A percentile compares a stretch with the other conserved stretches of the same genome.
phyloP scores from a whole-genome alignment of 2,888 invertebrate species.

The Melanargia galathea region DNA sequence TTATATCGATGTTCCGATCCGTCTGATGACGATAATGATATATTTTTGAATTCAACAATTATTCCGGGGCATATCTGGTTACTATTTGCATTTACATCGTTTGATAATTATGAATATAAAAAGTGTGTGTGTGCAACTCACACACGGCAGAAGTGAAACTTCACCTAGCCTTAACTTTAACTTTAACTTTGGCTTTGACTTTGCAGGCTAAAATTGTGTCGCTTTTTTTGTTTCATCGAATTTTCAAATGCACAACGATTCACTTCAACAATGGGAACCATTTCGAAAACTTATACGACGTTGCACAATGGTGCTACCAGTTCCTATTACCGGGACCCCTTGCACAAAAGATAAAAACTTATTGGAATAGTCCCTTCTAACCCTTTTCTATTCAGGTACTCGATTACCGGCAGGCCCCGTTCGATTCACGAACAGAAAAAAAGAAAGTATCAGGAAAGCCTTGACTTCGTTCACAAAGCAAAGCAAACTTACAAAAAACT shows the following conservation, averaged over 20 bases:
- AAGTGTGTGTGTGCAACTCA: too few species aligned
- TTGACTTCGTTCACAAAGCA: slow-evolving; percentile 26
- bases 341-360: slow-evolving; percentile 8
- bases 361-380: slow-evolving; percentile 2
- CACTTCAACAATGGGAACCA: too few species aligned
- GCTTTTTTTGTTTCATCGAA: too few species aligned
- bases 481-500: slow-evolving; percentile 28
- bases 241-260: too few species aligned
- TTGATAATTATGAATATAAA: too few species aligned
- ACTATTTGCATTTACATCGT: too few species aligned
- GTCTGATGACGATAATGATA: background rate
- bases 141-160: too few species aligned
- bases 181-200: too few species aligned
- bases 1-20: background rate
- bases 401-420: background rate
- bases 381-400: slow-evolving; percentile 1
- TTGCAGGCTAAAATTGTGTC: too few species aligned
- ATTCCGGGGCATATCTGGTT: too few species aligned
- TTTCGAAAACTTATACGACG: background rate
- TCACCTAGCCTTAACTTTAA: too few species aligned
- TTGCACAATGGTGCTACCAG: background rate
- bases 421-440: slow-evolving; percentile 6
- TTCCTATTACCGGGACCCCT: background rate
- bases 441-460: slow-evolving; percentile 22
- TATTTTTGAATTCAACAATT: too few species aligned